Percentiles rank a stretch among this genome's conserved stretches.
These are phyloP conservation scores for Saguinus midas DNA, from an alignment of 2,113 vertebrate species.

Conservation along the genomic window DNA sequence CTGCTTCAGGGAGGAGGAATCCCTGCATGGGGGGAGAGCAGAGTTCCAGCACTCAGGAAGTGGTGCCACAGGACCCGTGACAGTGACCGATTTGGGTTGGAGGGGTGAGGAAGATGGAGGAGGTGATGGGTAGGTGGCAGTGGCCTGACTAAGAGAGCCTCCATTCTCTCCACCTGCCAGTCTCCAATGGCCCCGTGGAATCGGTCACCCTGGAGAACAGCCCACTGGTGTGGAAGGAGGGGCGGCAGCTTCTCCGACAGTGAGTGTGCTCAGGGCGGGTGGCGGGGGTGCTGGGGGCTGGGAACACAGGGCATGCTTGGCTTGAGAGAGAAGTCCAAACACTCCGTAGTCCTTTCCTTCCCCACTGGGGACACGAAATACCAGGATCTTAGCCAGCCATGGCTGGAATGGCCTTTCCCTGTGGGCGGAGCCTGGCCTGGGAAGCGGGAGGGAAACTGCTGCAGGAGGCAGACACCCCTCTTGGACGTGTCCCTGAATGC, in stretches of 20 bases:
- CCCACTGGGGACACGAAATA: background rate
- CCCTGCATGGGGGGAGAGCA: background rate
- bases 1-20: background rate
- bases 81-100: background rate
- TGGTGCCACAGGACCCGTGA: background rate
- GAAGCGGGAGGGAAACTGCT: background rate
- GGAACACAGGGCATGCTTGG: background rate
- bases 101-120: background rate
- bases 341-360: slow-evolving; percentile 9
- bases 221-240: slow-evolving; percentile 94
- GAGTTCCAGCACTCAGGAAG: background rate
- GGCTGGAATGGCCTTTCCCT: background rate
- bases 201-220: slow-evolving; percentile 87
- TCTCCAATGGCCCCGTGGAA: slow-evolving; percentile 90
- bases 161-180: slow-evolving; percentile 72
- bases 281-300: too few species aligned
- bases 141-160: background rate
- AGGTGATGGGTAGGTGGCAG: fast-evolving
- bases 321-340: background rate
- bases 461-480: background rate
- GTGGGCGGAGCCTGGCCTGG: background rate
- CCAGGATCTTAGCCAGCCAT: background rate
- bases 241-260: slow-evolving; percentile 93
- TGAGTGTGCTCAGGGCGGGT: slow-evolving; percentile 75
- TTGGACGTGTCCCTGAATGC: background rate